phyloP scores from a whole-genome alignment of 2,113 vertebrate species.

The Eurypyga helias region DNA sequence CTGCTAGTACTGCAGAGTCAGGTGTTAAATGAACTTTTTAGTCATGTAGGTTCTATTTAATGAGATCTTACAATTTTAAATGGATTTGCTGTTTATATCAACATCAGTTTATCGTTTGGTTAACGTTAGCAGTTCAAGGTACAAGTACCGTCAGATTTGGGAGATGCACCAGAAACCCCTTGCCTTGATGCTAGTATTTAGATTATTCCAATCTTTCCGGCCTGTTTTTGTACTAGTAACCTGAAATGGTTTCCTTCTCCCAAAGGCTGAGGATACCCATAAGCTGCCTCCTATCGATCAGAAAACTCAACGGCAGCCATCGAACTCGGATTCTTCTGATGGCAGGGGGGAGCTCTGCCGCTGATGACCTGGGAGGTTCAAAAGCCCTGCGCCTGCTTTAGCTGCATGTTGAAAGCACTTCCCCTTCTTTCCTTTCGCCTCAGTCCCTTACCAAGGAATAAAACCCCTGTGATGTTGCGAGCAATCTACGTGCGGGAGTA shows the following conservation, averaged over 20 bases:
- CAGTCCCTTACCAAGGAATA: not conserved
- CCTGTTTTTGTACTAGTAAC: not conserved
- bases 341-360: not conserved
- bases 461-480: not conserved
- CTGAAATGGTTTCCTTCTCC: not conserved
- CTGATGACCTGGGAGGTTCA: not conserved
- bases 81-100: not conserved
- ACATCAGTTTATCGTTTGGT: not conserved
- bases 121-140: not conserved
- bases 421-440: not conserved
- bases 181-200: not conserved
- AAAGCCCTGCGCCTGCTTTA: not conserved
- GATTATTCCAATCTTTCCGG: not conserved
- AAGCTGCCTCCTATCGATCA: not conserved
- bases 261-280: not conserved
- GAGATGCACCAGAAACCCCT: not conserved
- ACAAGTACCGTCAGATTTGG: not conserved
- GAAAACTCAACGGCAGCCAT: not conserved
- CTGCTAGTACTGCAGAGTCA: not conserved
- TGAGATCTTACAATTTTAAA: not conserved
- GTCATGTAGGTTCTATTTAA: not conserved
- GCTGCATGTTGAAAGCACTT: not conserved
- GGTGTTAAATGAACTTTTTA: not conserved
- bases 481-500: not conserved
- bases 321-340: not conserved